Evolutionary conservation across 2,797 vertebrate species (phyloP).

Genomic region (Enteromius radiatus): DNA sequence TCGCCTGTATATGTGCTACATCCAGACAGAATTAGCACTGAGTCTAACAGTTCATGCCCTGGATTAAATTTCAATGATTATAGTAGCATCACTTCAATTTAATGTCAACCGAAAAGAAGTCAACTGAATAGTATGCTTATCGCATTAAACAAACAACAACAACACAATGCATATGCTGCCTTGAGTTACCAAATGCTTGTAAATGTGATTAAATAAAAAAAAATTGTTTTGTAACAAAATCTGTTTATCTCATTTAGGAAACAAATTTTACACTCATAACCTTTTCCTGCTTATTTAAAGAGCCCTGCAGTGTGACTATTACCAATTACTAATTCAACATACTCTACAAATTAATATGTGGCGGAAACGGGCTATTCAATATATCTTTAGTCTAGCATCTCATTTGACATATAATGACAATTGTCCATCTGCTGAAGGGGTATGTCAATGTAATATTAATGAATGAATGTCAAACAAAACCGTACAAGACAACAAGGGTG

Average conservation of each 20-base stretch:
- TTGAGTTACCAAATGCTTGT: slow-evolving; percentile 16
- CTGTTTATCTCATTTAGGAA: neutral
- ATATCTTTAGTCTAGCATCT: neutral
- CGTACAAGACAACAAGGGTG: neutral
- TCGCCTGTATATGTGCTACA: slow-evolving; percentile 80
- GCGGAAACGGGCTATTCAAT: neutral
- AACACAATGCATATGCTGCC: neutral
- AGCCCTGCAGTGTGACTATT: neutral
- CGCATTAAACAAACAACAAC: neutral
- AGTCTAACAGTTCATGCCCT: neutral
- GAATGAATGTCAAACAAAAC: neutral
- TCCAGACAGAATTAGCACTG: slow-evolving; percentile 68
- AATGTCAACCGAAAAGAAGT: neutral
- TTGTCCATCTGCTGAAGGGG: neutral
- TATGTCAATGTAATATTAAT: neutral
- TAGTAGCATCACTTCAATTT: neutral
- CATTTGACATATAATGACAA: neutral
- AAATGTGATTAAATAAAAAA: slow-evolving; percentile 33
- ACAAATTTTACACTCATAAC: neutral
- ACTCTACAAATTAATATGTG: neutral
- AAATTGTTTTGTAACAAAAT: slow-evolving; percentile 4
- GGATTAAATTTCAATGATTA: neutral
- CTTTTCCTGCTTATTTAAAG: neutral
- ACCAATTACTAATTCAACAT: neutral
- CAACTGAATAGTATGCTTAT: neutral